Evolutionary conservation across 2,113 vertebrate genomes (phyloP).

Genomic region (Sinosuthora webbiana): DNA sequence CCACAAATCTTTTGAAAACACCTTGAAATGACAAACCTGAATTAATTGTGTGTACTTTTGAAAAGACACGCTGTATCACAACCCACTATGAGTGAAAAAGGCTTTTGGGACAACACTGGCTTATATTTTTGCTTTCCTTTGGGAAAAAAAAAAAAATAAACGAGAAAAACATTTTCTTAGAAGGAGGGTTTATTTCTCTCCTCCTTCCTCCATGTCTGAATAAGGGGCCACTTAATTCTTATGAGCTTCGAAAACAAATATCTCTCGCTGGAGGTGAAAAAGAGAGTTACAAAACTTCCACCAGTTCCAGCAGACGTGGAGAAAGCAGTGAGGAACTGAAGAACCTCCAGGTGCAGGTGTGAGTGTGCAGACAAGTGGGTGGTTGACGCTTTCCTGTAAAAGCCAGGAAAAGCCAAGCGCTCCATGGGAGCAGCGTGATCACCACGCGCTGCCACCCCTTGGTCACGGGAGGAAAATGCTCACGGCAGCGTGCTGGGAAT

Average conservation of each 20-base stretch:
- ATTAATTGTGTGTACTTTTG: not conserved
- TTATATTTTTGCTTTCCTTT: not conserved
- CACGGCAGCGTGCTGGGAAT: accelerated
- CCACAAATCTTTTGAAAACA: not conserved
- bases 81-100: not conserved
- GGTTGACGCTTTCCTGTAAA: not conserved
- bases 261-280: not conserved
- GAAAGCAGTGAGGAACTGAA: not conserved
- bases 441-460: constrained; percentile 47
- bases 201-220: not conserved
- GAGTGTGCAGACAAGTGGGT: not conserved
- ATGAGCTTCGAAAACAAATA: not conserved
- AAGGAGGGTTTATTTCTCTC: not conserved
- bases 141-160: not conserved
- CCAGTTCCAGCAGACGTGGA: not conserved
- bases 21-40: not conserved
- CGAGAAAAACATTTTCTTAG: not conserved
- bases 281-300: not conserved
- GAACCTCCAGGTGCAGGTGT: not conserved
- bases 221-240: not conserved
- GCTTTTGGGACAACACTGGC: not conserved
- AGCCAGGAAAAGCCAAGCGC: not conserved
- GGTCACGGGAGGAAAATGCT: constrained; percentile 9
- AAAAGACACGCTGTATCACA: not conserved
- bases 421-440: not conserved